Evolutionary conservation across 2,888 invertebrate genomes (phyloP).

Genomic region (Fissipunctia ypsillon): DNA sequence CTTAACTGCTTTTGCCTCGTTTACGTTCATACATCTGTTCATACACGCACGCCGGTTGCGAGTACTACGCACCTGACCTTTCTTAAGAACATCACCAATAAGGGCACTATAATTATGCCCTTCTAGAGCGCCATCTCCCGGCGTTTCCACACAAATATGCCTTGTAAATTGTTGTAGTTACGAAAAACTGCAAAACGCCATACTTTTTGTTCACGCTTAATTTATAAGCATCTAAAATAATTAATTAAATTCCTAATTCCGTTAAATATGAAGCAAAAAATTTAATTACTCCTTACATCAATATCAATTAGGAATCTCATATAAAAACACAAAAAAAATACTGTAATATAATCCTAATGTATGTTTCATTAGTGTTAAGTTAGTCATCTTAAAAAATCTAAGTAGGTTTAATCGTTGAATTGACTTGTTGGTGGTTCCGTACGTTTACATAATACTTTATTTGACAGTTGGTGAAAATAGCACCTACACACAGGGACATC

Average conservation of each 20-base stretch:
- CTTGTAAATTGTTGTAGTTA: neutral
- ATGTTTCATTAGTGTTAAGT: slow-evolving; percentile 50
- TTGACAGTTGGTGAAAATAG: neutral
- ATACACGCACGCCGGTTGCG: too few species aligned
- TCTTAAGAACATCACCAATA: too few species aligned
- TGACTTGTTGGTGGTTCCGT: slow-evolving; percentile 23
- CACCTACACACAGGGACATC: too few species aligned
- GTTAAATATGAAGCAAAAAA: slow-evolving; percentile 45
- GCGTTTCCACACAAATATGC: too few species aligned
- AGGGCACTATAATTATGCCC: too few species aligned
- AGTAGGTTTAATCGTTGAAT: neutral
- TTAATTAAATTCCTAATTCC: slow-evolving; percentile 10
- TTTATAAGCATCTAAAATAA: slow-evolving; percentile 26
- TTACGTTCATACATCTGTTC: too few species aligned
- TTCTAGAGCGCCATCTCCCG: too few species aligned
- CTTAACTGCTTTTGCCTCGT: too few species aligned
- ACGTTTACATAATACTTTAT: neutral
- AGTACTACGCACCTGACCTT: too few species aligned
- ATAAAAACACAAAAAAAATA: slow-evolving; percentile 31
- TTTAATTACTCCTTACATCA: slow-evolving; percentile 55
- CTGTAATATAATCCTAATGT: slow-evolving; percentile 37
- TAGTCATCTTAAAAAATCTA: slow-evolving; percentile 30
- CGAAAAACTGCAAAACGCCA: neutral
- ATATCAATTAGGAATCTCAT: slow-evolving; percentile 60
- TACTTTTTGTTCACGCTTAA: slow-evolving; percentile 11